These are phyloP conservation scores for Heliconius himera DNA, from an alignment of 1,140 invertebrate species.

Conservation along the genomic window DNA sequence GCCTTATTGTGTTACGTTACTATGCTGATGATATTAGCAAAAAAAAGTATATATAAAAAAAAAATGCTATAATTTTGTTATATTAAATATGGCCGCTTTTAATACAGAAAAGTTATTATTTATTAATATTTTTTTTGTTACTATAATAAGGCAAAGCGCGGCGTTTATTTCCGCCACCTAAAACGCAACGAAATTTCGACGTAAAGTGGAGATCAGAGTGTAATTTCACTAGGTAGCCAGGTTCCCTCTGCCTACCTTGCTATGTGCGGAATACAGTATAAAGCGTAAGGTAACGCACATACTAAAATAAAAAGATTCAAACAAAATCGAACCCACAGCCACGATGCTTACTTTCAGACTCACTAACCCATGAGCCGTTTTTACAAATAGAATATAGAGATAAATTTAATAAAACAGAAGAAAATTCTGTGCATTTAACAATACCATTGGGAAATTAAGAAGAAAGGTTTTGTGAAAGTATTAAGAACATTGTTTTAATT, in stretches of 20 bases:
- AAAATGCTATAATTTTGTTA: background rate
- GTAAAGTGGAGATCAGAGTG: no score
- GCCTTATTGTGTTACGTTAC: background rate
- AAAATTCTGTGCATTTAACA: background rate
- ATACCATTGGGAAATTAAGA: constrained; percentile 17
- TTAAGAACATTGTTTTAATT: background rate
- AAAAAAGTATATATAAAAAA: no score
- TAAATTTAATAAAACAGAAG: background rate
- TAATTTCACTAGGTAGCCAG: no score
- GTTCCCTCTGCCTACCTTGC: no score
- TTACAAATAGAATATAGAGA: background rate
- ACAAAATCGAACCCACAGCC: background rate
- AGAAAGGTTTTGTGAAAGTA: background rate
- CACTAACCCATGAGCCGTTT: background rate
- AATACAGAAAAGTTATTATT: no score
- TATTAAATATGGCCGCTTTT: no score
- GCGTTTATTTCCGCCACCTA: no score
- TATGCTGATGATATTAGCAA: no score
- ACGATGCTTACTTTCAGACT: background rate
- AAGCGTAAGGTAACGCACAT: background rate
- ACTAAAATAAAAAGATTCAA: background rate
- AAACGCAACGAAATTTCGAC: no score
- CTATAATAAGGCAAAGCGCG: no score
- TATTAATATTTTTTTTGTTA: no score
- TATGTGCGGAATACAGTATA: no score